These are phyloP conservation scores for Syrista parreyssii DNA, from an alignment of 2,888 invertebrate species.

Conservation along the genomic window DNA sequence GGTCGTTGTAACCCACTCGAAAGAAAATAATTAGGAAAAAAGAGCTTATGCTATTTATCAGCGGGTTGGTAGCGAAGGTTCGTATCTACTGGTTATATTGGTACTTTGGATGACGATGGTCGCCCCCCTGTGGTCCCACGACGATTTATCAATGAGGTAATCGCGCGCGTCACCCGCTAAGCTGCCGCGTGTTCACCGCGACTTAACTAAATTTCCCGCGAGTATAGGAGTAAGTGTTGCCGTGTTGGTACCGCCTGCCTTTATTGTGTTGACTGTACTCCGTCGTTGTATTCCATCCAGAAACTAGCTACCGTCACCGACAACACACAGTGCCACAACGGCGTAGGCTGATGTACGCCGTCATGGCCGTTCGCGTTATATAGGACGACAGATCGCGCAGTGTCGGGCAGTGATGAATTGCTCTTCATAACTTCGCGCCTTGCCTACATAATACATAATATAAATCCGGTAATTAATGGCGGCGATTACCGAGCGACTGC, in stretches of 20 bases:
- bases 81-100: no score
- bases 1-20: slow-evolving; percentile 10
- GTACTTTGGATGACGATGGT: no score
- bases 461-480: slow-evolving; percentile 40
- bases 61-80: no score
- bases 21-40: slow-evolving; percentile 33
- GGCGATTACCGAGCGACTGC: slow-evolving; percentile 30
- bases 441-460: slow-evolving; percentile 33
- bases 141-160: slow-evolving; percentile 40
- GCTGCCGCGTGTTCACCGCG: slow-evolving; percentile 3
- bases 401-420: slow-evolving; percentile 38
- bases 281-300: not conserved
- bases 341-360: no score
- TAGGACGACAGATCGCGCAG: slow-evolving; percentile 2
- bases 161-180: slow-evolving; percentile 27
- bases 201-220: slow-evolving; percentile 10
- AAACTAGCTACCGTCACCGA: not conserved
- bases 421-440: slow-evolving; percentile 26
- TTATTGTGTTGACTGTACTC: not conserved
- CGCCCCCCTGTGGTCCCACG: not conserved
- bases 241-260: no score
- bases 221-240: not conserved
- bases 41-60: no score
- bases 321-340: no score
- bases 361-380: no score